These are phyloP conservation scores for Rhinogobio ventralis DNA, from an alignment of 2,797 vertebrate species.

Conservation along the genomic window DNA sequence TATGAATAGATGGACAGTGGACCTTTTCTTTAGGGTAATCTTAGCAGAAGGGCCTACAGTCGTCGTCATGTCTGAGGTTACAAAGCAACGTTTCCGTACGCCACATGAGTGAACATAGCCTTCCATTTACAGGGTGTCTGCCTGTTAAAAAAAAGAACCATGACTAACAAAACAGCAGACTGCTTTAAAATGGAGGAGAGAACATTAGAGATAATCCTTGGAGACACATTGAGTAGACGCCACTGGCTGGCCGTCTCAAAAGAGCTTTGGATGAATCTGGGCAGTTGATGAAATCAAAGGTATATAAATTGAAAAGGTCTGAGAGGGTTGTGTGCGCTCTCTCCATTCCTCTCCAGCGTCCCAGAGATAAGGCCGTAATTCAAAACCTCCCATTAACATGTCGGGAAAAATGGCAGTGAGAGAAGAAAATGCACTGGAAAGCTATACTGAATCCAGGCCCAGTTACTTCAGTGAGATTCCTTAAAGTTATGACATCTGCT, in stretches of 20 bases:
- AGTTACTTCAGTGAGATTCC: constrained; percentile 36
- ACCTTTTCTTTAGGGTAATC: constrained; percentile 37
- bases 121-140: constrained; percentile 45
- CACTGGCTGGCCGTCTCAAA: background rate
- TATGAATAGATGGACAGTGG: constrained; percentile 42
- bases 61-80: constrained; percentile 49
- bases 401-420: constrained; percentile 54
- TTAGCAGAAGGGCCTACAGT: constrained; percentile 28
- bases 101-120: constrained; percentile 41
- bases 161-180: constrained; percentile 54
- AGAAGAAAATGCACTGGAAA: constrained; percentile 48
- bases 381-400: constrained; percentile 64
- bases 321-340: constrained; percentile 37
- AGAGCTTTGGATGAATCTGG: constrained; percentile 7
- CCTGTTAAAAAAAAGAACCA: constrained; percentile 56
- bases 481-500: constrained; percentile 37
- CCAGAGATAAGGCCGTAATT: constrained; percentile 64
- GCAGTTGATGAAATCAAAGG: constrained; percentile 32
- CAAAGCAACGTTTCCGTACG: constrained; percentile 40
- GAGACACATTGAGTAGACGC: constrained; percentile 27
- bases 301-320: constrained; percentile 40
- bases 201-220: constrained; percentile 43
- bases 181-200: constrained; percentile 38
- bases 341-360: constrained; percentile 35
- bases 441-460: constrained; percentile 37